Percentiles rank a stretch among this genome's conserved stretches.
Evolutionary conservation across 2,113 vertebrate genomes (phyloP).

Genomic region (Hippocampus zosterae): DNA sequence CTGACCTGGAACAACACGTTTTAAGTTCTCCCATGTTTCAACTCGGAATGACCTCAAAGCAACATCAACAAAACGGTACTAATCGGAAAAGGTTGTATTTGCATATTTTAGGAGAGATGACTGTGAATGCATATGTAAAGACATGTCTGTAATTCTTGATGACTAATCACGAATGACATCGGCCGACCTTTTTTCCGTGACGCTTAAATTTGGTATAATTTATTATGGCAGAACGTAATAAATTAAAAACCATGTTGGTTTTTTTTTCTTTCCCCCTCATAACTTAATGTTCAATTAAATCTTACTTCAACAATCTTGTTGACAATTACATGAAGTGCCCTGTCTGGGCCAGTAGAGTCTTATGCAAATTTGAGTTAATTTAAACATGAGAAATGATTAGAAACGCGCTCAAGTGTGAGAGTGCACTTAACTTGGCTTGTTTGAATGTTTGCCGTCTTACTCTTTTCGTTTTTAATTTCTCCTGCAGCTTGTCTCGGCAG

Average conservation of each 20-base stretch:
- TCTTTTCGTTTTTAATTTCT: background rate
- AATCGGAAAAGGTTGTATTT: background rate
- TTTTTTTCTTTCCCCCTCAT: background rate
- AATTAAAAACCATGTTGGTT: background rate
- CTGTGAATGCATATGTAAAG: background rate
- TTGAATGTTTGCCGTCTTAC: background rate
- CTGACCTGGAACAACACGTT: too few species aligned
- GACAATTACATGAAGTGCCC: constrained; percentile 4
- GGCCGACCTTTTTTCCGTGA: background rate
- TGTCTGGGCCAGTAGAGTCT: background rate
- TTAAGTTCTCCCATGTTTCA: background rate
- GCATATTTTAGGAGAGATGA: background rate
- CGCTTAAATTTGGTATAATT: background rate
- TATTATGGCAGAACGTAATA: background rate
- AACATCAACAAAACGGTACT: background rate
- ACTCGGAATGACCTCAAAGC: background rate
- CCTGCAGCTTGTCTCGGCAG: background rate
- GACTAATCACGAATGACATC: background rate
- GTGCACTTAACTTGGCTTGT: background rate
- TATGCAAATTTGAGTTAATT: background rate
- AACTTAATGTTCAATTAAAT: background rate
- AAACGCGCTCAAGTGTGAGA: background rate
- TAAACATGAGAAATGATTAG: background rate
- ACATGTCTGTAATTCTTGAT: background rate
- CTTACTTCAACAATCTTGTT: constrained; percentile 1